These are phyloP conservation scores for Asobara japonica DNA, from an alignment of 1,140 invertebrate genomes.

Conservation along the genomic window DNA sequence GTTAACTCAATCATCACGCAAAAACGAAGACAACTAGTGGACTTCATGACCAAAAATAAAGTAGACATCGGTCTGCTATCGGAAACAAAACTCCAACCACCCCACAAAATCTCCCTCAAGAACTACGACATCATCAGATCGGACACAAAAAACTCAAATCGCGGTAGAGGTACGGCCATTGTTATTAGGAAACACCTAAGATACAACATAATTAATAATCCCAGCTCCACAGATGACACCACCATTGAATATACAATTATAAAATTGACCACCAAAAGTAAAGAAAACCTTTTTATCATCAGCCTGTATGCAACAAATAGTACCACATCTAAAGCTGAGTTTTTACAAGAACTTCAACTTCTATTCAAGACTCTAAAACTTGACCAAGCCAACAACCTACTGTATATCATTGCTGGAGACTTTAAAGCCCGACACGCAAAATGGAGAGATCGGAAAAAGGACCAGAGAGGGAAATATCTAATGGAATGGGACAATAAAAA, in stretches of 20 bases:
- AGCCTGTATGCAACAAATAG: slow-evolving; percentile 20
- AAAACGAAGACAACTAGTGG: background rate
- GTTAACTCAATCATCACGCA: slow-evolving; percentile 21
- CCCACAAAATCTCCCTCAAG: slow-evolving; percentile 14
- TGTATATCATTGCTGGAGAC: slow-evolving; percentile 25
- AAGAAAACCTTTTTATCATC: background rate
- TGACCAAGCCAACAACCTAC: background rate
- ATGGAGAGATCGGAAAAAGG: background rate
- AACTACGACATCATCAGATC: slow-evolving; percentile 17
- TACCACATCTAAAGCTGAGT: background rate
- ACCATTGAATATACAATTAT: slow-evolving; percentile 28
- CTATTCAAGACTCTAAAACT: slow-evolving; percentile 17
- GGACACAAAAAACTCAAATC: slow-evolving; percentile 18
- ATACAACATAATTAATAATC: slow-evolving; percentile 15
- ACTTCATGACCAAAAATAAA: background rate
- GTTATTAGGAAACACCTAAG: background rate
- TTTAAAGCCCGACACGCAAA: background rate
- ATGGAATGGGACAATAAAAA: background rate
- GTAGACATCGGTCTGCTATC: background rate
- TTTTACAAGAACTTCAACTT: slow-evolving; percentile 3
- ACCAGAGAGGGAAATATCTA: background rate
- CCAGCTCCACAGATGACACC: background rate
- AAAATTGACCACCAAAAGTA: background rate
- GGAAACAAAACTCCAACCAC: slow-evolving; percentile 23
- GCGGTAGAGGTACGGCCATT: slow-evolving; percentile 18